A percentile compares a stretch with the other conserved stretches of the same genome.
Evolutionary conservation across 23 tunicate species (phyloP).

Genomic region (Corella eumyota): DNA sequence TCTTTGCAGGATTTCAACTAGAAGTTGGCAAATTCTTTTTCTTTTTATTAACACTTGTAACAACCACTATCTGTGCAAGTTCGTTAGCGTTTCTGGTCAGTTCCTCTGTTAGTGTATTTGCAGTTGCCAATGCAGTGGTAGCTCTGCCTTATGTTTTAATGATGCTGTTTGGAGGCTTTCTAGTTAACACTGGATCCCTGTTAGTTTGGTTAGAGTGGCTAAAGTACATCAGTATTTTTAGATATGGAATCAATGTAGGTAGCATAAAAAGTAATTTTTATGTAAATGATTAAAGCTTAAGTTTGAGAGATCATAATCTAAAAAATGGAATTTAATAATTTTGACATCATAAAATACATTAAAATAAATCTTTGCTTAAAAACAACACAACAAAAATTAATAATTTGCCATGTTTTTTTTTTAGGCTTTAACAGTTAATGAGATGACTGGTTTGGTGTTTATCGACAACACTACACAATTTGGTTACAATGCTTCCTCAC

Average conservation of each 20-base stretch:
- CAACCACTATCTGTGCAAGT: constrained; percentile 55
- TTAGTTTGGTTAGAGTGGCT: constrained; percentile 90
- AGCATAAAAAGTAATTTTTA: neutral
- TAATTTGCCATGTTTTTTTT: no score
- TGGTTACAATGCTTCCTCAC: constrained; percentile 46
- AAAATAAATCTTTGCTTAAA: neutral
- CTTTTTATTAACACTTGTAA: constrained; percentile 47
- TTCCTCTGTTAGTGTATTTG: constrained; percentile 78
- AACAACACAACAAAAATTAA: no score
- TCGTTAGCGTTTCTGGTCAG: constrained; percentile 80
- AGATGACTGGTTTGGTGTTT: constrained; percentile 79
- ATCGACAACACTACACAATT: constrained; percentile 47
- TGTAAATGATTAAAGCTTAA: neutral
- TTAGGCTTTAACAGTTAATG: constrained; percentile 80
- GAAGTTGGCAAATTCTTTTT: constrained; percentile 65
- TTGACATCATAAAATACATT: neutral
- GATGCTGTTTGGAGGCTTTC: constrained; percentile 92
- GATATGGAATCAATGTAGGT: constrained; percentile 89
- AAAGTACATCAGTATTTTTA: constrained; percentile 72
- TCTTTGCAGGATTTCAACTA: constrained; percentile 44
- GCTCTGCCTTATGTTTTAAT: constrained; percentile 69
- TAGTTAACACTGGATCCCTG: constrained; percentile 53
- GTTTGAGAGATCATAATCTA: neutral
- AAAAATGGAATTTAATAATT: no score
- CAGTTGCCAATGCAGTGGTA: constrained; percentile 63